A percentile compares a stretch with the other conserved stretches of the same genome.
Evolutionary conservation across 2,113 vertebrate species (phyloP).

Genomic region (Microcebus jonahi): DNA sequence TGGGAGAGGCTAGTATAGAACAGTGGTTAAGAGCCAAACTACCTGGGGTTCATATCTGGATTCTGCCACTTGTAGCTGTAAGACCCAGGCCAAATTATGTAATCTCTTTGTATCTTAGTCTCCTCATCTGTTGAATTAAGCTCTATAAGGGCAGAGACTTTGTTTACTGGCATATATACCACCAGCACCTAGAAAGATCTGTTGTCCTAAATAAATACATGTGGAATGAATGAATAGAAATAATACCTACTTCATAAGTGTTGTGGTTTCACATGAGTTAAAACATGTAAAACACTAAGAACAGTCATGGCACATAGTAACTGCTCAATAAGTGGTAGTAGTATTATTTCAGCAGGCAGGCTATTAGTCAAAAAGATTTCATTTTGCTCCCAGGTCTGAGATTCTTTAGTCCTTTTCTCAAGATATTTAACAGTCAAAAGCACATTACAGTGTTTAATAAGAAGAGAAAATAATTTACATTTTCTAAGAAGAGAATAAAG

Average conservation of each 20-base stretch:
- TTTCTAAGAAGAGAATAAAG: neutral
- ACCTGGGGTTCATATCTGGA: neutral
- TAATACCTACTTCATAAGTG: neutral
- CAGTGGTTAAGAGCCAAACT: neutral
- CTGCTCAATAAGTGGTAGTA: neutral
- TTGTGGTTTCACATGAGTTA: neutral
- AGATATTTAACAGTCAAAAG: neutral
- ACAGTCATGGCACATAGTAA: neutral
- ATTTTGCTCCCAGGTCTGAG: neutral
- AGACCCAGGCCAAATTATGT: neutral
- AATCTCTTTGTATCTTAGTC: neutral
- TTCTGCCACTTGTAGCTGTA: neutral
- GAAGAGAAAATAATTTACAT: neutral
- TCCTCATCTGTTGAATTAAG: neutral
- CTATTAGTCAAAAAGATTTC: neutral
- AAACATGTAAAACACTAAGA: neutral
- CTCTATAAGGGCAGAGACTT: neutral
- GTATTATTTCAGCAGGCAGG: neutral
- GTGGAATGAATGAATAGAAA: neutral
- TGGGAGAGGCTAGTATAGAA: neutral
- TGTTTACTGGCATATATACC: neutral
- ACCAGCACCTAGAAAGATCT: neutral
- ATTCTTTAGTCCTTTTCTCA: conserved; percentile 32
- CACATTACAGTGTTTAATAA: neutral
- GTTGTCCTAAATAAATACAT: neutral